Evolutionary conservation across 2,888 invertebrate species (phyloP), one percentile per base, ranked within the genome.

Genomic region (Rapana venosa): DNA sequence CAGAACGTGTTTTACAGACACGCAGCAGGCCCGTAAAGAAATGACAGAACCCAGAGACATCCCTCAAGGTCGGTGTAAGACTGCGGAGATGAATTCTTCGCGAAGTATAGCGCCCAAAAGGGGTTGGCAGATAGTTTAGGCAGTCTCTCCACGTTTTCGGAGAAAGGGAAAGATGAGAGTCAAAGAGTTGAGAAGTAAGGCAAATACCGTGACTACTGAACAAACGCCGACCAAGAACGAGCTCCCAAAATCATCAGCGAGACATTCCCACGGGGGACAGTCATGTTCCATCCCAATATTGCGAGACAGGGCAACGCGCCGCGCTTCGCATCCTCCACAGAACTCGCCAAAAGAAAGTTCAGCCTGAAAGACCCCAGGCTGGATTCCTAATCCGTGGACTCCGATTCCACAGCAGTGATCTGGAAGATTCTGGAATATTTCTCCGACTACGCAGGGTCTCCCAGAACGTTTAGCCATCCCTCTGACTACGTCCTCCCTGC

Each of bases 321-420:
- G 13, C 30, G n/a, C n/a, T n/a, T n/a, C 26, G 32, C 32, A 15
- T 20, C 77, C n/a, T 5, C 4, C 74, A 4, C 35, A 32, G 32
- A 20, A 5, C 32, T 79, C 77, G 2, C 61, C 32, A 35, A 61
- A 32, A 86, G 86, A 35, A 86, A 86, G 26, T 56, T 86, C 86
- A 86, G 86, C 35, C 20, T 86, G 56, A 86, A 61, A 30, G 86
- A 66, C 20, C 5, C 86, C 86, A 1, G 86, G 86, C 22, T 86
- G 86, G 86, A 86, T 86, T n/a, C 86, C 86, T 20, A 86, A 86
- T 22, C 86, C 86, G 22, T 86, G 61, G 86, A 86, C 35, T 86
- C 86, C 8, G 86, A 86, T 66, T 86, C 66, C 20, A 86, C 66
- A 20, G 86, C 32, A 35, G 20, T 22, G 61, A 86, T 17, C 8